Base-by-base conservation (phyloP, 2,113 vertebrate genomes). In the Ancistrus triradiatus region DNA sequence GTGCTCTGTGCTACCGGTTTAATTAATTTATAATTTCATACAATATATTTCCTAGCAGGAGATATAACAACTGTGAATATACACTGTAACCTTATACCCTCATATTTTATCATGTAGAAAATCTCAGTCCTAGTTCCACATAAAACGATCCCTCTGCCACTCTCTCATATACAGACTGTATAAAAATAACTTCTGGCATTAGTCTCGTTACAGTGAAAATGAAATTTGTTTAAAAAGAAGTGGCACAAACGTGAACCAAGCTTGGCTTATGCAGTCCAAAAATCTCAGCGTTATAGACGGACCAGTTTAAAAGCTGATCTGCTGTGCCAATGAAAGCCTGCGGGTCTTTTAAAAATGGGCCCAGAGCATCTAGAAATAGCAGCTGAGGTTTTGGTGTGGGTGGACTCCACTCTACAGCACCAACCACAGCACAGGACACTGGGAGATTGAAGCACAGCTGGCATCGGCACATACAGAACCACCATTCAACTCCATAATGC, bases 261-360 rank as follows among this genome's bases (percentile, higher is more conserved):
- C 9, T 49, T 40, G 65, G 59, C 44, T 68, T 65, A 59, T 40
- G 63, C 80, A 72, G 79, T 78, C 79, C 69, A 70, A n/a, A 55
- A 22, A 64, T 61, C 70, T 81, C 76, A 66, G 70, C 75, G 74
- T 59, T 19, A 77, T 73, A 74, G 58, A 43, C 47, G 64, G 37
- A 59, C 56, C 50, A 56, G 64, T 74, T 74, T 59, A 70, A 78
- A 72, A 49, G 59, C 51, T 37, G 37, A 59, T 44, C 53, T 21
- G 46, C 18, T 33, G 73, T 63, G 83, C 84, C 84, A 87, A 85
- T 65, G 68, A 84, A 86, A 85, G 84, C 77, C 77, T 73, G 68
- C 57, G 78, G 71, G 77, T 77, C 76, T 81, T 84, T 80, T 74
- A 74, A 77, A 70, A 73, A 59, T 60, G 50, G 63, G 56, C 75